phyloP scores from a whole-genome alignment of 2,888 invertebrate species.

The Eristalinus sepulchralis region DNA sequence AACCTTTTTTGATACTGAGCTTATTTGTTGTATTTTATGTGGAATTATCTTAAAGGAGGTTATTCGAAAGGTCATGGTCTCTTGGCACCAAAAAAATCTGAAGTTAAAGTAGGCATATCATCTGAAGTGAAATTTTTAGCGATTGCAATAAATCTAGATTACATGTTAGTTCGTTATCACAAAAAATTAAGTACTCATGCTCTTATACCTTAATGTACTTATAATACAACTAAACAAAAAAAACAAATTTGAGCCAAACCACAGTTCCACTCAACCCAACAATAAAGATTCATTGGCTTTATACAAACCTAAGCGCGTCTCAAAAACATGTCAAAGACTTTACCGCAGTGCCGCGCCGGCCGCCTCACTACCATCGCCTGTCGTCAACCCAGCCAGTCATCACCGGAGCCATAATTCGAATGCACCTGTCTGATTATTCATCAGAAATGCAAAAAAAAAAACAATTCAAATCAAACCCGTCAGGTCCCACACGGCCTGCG shows the following conservation, averaged over 20 bases:
- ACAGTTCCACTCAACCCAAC: constrained; percentile 5
- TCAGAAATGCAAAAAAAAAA: not conserved
- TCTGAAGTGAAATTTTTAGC: too few species aligned
- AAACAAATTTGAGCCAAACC: not conserved
- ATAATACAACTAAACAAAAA: too few species aligned
- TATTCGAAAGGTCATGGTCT: too few species aligned
- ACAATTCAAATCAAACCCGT: not conserved
- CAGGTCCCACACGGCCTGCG: not conserved
- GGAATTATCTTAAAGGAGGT: too few species aligned
- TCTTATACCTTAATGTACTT: too few species aligned
- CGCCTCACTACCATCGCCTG: not conserved
- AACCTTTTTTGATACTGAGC: too few species aligned
- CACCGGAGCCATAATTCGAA: constrained; percentile 2
- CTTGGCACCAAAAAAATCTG: too few species aligned
- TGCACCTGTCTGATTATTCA: constrained; percentile 33
- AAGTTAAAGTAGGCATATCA: too few species aligned
- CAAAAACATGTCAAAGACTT: constrained; percentile 9
- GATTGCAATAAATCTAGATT: too few species aligned
- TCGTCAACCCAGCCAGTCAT: constrained; percentile 6
- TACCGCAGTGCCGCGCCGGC: not conserved
- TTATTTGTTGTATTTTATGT: too few species aligned
- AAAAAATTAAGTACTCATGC: too few species aligned
- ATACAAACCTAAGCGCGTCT: not conserved
- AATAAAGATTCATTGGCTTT: constrained; percentile 8
- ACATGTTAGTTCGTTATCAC: too few species aligned